Evolutionary conservation across 2,113 vertebrate genomes (phyloP), one percentile per base, ranked within the genome.

Genomic region (Zosterops japonicus): DNA sequence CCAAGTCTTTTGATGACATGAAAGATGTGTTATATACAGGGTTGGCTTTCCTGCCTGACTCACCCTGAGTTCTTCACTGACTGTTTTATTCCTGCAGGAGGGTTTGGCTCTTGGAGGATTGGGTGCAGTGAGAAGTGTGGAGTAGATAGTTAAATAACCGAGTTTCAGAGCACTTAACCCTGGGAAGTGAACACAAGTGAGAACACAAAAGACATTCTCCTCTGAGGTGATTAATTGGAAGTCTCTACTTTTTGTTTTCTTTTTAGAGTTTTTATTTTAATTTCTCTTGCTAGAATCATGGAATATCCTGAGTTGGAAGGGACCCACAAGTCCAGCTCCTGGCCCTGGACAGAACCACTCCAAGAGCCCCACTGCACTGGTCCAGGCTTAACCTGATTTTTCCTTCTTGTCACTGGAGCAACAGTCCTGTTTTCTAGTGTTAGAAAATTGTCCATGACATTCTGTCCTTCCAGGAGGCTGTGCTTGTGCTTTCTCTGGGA

Each of bases 21-120:
- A 65, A 92, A 87, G 64, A 60, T 72, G 69, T 6, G 49, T 87
- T 95, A 78, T 24, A 36, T 2, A 3, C 27, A 42, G 56, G 59
- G 25, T 3, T 87, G 67, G 23, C 85, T 90, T 95, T 89, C 88
- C 71, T 84, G 78, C 90, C 75, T 79, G 78, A 94, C 83, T 55
- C 69, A 53, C 59, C 24, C 47, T 1, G 63, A 61, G 59, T 75
- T 90, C 79, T 94, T 90, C 78, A 35, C 35, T 41, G 35, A 61
- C 46, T 39, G 50, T 89, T 92, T 91, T 87, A 75, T 91, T 93
- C 61, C 56, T 59, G 41, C 87, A 36, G 64, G 82, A 85, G 79
- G 84, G 67, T 79, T 95, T 94, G 60, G 65, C 36, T 87, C 31
- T 19, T 75, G 61, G 36, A 65, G 61, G 76, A 82, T 47, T 77